These are phyloP conservation scores for Odontesthes bonariensis DNA, from an alignment of 2,113 vertebrate genomes.

Conservation along the genomic window DNA sequence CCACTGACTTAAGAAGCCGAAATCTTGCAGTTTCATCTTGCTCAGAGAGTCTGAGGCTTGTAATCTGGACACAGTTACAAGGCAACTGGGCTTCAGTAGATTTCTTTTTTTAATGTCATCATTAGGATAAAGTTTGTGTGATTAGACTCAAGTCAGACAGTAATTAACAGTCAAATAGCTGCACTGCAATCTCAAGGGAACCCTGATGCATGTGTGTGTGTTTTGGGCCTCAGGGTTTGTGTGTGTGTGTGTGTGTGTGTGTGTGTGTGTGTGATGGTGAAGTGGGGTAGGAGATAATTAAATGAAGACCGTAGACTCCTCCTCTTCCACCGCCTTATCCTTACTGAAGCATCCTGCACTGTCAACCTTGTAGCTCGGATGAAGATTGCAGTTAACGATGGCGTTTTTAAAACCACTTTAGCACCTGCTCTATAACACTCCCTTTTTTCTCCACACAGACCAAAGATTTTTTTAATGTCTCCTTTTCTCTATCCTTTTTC, in stretches of 20 bases:
- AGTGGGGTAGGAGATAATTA: constrained; percentile 73
- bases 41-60: constrained; percentile 44
- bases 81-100: constrained; percentile 35
- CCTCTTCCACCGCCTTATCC: constrained; percentile 20
- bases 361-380: constrained; percentile 60
- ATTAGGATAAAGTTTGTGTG: constrained; percentile 67
- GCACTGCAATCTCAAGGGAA: constrained; percentile 61
- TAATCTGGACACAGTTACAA: constrained; percentile 58
- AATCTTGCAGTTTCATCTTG: constrained; percentile 61
- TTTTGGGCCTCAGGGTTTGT: background rate
- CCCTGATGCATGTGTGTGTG: constrained; percentile 1
- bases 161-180: constrained; percentile 83
- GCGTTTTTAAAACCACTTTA: constrained; percentile 73
- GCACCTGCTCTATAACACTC: constrained; percentile 42
- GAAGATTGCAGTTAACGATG: constrained; percentile 75
- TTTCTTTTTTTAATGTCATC: constrained; percentile 46
- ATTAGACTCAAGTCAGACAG: constrained; percentile 72
- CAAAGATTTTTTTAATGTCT: constrained; percentile 7
- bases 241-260: background rate
- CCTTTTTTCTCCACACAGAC: constrained; percentile 47
- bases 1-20: constrained; percentile 56
- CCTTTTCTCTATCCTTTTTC: constrained; percentile 16
- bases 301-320: constrained; percentile 73
- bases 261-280: background rate
- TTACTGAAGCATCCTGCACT: constrained; percentile 26